Percentiles rank a stretch among this genome's conserved stretches.
phyloP scores from a whole-genome alignment of 2,113 vertebrate species.

The Shinisaurus crocodilurus region DNA sequence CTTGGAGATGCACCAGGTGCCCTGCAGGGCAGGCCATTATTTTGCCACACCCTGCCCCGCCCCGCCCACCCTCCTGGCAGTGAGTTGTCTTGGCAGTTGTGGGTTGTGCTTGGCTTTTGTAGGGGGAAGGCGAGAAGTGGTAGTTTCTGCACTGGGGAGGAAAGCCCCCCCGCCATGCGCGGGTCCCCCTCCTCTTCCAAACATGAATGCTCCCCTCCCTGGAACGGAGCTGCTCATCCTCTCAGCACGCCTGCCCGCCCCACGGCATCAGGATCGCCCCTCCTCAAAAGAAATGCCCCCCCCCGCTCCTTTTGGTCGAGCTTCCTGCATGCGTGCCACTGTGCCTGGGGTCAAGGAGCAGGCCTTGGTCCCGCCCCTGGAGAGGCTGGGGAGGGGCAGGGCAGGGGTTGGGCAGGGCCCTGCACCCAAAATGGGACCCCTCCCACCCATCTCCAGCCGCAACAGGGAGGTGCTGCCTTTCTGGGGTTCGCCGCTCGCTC shows the following conservation, averaged over 20 bases:
- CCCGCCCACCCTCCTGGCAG: not conserved
- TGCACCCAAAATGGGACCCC: no score
- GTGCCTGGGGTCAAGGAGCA: not conserved
- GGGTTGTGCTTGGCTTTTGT: slow-evolving; percentile 9
- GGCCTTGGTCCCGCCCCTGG: no score
- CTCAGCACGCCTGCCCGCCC: not conserved
- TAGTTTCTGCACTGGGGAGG: not conserved
- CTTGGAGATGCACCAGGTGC: not conserved
- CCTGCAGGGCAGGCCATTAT: not conserved
- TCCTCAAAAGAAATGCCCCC: not conserved
- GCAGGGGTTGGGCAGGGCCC: not conserved
- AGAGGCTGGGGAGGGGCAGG: no score
- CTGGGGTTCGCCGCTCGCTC: no score
- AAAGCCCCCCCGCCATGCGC: rapidly evolving
- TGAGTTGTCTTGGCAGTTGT: slow-evolving; percentile 35
- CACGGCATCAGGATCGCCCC: not conserved
- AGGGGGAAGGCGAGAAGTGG: slow-evolving; percentile 1
- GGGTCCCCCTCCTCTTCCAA: no score
- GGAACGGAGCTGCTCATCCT: no score
- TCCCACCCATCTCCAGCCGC: not conserved
- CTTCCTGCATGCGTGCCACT: not conserved
- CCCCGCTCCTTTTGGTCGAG: not conserved
- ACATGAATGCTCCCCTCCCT: no score
- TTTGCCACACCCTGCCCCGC: no score
- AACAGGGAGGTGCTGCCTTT: no score